Evolutionary conservation across 2,113 vertebrate species (phyloP).

Genomic region (Apus apus): DNA sequence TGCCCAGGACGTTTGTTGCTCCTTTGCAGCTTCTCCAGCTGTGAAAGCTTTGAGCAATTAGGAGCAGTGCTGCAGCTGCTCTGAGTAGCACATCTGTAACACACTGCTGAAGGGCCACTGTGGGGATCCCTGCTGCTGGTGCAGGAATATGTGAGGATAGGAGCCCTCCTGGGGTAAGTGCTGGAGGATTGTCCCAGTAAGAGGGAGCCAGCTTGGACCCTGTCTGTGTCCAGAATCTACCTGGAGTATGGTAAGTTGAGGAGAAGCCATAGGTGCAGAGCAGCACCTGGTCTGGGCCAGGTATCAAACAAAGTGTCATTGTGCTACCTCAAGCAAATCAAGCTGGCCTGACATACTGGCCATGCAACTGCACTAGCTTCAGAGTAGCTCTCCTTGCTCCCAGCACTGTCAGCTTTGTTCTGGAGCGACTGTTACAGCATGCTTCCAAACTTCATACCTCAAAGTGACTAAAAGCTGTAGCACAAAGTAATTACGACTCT

Average conservation of each 20-base stretch:
- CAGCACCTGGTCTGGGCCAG: not conserved
- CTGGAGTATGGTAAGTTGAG: not conserved
- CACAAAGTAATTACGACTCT: not conserved
- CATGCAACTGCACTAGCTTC: not conserved
- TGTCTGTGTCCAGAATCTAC: not conserved
- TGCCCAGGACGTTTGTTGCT: not conserved
- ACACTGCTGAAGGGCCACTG: accelerated
- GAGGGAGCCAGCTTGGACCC: not conserved
- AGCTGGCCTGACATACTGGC: not conserved
- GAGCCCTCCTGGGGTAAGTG: not conserved
- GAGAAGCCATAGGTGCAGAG: not conserved
- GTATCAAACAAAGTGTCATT: not conserved
- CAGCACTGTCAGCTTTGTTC: not conserved
- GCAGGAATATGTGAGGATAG: not conserved
- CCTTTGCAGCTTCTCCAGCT: not conserved
- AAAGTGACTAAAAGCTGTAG: not conserved
- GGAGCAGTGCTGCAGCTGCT: not conserved
- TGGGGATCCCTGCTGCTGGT: not conserved
- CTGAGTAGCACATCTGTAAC: not conserved
- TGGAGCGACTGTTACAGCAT: not conserved
- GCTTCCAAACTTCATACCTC: not conserved
- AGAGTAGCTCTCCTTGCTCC: not conserved
- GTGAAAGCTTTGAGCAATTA: not conserved
- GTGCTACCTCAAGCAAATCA: not conserved
- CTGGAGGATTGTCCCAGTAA: not conserved